A percentile compares a stretch with the other conserved stretches of the same genome.
Conservation (phyloP, 2,888 invertebrate genomes). For the Sminthurides aquaticus region DNA sequence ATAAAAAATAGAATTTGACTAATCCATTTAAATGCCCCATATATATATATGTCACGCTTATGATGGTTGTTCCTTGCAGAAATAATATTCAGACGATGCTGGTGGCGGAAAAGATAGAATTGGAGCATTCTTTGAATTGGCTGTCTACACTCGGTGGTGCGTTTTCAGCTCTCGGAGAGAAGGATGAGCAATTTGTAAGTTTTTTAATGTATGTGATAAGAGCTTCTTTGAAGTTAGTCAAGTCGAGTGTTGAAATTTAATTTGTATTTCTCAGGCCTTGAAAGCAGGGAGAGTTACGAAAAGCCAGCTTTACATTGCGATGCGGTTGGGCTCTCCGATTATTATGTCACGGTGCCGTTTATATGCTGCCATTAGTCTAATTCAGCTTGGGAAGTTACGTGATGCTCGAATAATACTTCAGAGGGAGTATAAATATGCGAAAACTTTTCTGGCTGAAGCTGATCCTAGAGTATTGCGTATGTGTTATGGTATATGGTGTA, state of each 20-base stretch:
- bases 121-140: conserved; percentile 85
- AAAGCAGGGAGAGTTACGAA: conserved; percentile 81
- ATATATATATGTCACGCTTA: too few relatives aligned
- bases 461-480: conserved; percentile 66
- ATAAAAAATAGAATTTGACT: too few relatives aligned
- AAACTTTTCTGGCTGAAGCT: conserved; percentile 48
- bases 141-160: conserved; percentile 93
- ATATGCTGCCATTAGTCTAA: conserved; percentile 76
- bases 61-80: too few relatives aligned
- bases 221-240: not conserved
- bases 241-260: too few relatives aligned
- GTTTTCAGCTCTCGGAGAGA: conserved; percentile 89
- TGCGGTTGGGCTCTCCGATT: conserved; percentile 71
- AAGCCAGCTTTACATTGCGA: conserved; percentile 72
- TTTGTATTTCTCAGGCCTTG: conserved; percentile 65
- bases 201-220: not conserved
- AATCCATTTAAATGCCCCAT: too few relatives aligned
- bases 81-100: conserved; percentile 28
- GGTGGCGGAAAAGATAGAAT: conserved; percentile 50
- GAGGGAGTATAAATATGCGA: conserved; percentile 37
- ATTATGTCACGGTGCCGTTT: conserved; percentile 74
- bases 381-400: conserved; percentile 68
- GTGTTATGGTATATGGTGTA: conserved; percentile 82
- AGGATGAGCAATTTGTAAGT: conserved; percentile 68
- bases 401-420: conserved; percentile 54